phyloP scores from a whole-genome alignment of 2,888 invertebrate genomes.

The Callinectes sapidus region DNA sequence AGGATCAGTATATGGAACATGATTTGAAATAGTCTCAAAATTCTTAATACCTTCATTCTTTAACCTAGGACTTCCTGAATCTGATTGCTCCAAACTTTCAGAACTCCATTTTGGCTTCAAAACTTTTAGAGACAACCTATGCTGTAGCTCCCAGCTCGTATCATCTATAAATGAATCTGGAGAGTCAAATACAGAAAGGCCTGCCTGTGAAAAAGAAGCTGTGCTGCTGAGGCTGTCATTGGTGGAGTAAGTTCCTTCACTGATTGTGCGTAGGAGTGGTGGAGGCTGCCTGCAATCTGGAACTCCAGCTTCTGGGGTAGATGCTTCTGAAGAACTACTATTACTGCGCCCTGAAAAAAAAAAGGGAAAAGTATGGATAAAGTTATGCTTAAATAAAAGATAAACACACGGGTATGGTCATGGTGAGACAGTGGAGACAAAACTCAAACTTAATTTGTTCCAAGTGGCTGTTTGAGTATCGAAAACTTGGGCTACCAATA shows the following conservation, averaged over 20 bases:
- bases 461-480: no score
- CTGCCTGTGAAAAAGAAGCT: constrained; percentile 18
- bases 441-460: no score
- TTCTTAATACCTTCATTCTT: constrained; percentile 25
- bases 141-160: constrained; percentile 41
- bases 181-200: constrained; percentile 34
- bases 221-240: constrained; percentile 32
- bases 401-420: background rate
- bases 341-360: constrained; percentile 78
- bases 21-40: constrained; percentile 45
- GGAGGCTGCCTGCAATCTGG: constrained; percentile 73
- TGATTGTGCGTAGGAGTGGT: constrained; percentile 74
- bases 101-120: background rate
- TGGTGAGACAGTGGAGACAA: no score
- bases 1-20: constrained; percentile 38
- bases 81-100: constrained; percentile 29
- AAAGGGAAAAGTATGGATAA: background rate
- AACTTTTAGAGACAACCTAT: constrained; percentile 25
- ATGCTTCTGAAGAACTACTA: constrained; percentile 79
- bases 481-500: no score
- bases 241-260: constrained; percentile 72
- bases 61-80: constrained; percentile 33
- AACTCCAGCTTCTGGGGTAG: constrained; percentile 73
- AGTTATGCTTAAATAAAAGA: background rate
- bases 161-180: constrained; percentile 45